Percentiles rank a stretch among this genome's conserved stretches.
Evolutionary conservation across 2,113 vertebrate species (phyloP).

Genomic region (Anhinga anhinga): DNA sequence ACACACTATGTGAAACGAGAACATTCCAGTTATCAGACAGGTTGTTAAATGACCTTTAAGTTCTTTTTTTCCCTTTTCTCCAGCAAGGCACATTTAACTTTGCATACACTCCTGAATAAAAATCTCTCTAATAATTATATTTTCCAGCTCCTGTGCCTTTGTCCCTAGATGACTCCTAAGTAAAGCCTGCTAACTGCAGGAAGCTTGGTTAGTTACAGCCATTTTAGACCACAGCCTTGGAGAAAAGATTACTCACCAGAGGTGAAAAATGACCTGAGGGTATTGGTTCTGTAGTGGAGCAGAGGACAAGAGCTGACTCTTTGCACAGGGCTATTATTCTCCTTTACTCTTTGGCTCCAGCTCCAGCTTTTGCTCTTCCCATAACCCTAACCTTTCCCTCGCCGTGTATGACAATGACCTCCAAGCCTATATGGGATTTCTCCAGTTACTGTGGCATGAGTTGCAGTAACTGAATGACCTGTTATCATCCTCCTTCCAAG

Average conservation of each 20-base stretch:
- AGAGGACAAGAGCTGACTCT: accelerated
- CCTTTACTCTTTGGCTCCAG: not conserved
- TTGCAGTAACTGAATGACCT: not conserved
- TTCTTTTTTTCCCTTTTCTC: not conserved
- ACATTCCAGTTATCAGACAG: slow-evolving; percentile 19
- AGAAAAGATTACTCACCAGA: not conserved
- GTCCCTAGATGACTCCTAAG: slow-evolving; percentile 13
- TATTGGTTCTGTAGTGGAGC: not conserved
- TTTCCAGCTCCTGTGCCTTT: not conserved
- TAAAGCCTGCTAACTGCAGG: not conserved
- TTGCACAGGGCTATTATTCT: not conserved
- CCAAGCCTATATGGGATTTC: not conserved
- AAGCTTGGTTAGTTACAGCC: not conserved
- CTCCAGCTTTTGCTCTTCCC: not conserved
- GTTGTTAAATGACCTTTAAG: slow-evolving; percentile 54
- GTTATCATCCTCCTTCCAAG: not conserved
- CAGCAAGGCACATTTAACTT: slow-evolving; percentile 14
- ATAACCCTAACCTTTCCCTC: not conserved
- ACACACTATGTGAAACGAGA: not conserved
- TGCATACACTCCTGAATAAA: slow-evolving; percentile 5
- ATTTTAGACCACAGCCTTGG: not conserved
- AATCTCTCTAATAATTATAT: slow-evolving; percentile 31
- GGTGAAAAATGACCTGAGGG: not conserved
- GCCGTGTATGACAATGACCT: not conserved
- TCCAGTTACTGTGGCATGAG: not conserved